Evolutionary conservation across 2,113 vertebrate species (phyloP), one percentile per base, ranked within the genome.

Genomic region (Halichoerus grypus): DNA sequence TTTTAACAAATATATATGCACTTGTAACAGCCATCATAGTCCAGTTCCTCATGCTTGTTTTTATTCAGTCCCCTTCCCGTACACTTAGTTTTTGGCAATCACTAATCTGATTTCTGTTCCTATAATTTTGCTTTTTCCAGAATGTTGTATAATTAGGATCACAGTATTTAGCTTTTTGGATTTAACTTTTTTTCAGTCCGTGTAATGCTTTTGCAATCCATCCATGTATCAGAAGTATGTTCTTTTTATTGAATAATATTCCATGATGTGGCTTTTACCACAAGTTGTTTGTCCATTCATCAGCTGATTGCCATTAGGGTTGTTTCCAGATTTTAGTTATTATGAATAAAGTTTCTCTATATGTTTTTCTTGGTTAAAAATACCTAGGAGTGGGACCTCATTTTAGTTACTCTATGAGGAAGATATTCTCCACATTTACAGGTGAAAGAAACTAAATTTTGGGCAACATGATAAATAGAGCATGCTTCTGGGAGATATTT

Each of bases 311-410:
- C 85, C 46, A 67, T 85, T 81, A 67, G 94, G 24, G 28, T 61
- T 61, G 31, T 88, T 92, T 76, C 57, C 51, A 83, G 51, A 84
- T 89, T 96, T 96, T 79, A 69, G 51, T 83, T 57, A 1, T 71
- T 79, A 39, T 11, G 22, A 85, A 51, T 49, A 61, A 95, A 81
- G 49, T 10, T 91, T 63, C 81, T 63, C 3, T 91, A 79, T 96
- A 82, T 28, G 53, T 95, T 96, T 88, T 51, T 85, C 69, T 83
- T 94, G 49, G 81, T 57, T 93, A 84, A 95, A 96, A 95, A 91
- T 74, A 80, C 16, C 26, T 85, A 79, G 51, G 51, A 65, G 13
- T 71, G n/a, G 49, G 33, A 71, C 24, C 22, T 94, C 69, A 83
- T 88, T 87, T 80, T 57, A 88, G 26, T 76, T 89, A 69, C 24